Evolutionary conservation across 2,797 vertebrate genomes (phyloP), one percentile per base, ranked within the genome.

Genomic region (Epinephelus awoara): DNA sequence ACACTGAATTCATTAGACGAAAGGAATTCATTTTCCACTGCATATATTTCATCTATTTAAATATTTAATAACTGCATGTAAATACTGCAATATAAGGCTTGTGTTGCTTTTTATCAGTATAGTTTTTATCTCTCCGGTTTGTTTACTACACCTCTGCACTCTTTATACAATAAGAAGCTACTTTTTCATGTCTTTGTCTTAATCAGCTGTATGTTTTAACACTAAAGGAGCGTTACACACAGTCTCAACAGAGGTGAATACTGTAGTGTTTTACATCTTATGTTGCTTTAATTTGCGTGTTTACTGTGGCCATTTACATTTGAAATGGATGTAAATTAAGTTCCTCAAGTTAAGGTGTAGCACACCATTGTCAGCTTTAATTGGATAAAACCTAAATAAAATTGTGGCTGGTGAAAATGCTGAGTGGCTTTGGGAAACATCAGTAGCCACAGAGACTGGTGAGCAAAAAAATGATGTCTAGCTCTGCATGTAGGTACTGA

Each of bases 321-420:
- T 34, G n/a, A 50, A 65, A 18, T 11, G 6, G 34, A 2, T 4
- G 1, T 7, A 49, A 49, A 49, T 19, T 0, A 2, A 4, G 25
- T 47, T 49, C 61, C 47, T 49, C 6, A 66, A 50, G 19, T 38
- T 38, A 29, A 19, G 34, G 8, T 19, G 4, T 23, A 52, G 29
- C 14, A 52, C 64, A 23, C 49, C n/a, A 29, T n/a, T 15, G 49
- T 27, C 29, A 67, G 52, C 19, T 67, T 15, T 21, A 67, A 67
- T 66, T 12, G n/a, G 25, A 65, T 50, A 29, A 65, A 49, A 29
- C 12, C 1, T 47, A 27, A 63, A 46, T 19, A 49, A 49, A 50
- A n/a, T 50, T 40, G 4, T 15, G 19, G 4, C 8, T 34, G n/a
- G 47, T 21, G 27, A 66, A 51, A 64, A 49, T 64, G 10, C 23